A percentile compares a stretch with the other conserved stretches of the same genome.
Evolutionary conservation across 2,888 invertebrate species (phyloP).

Genomic region (Smittia aterrima): DNA sequence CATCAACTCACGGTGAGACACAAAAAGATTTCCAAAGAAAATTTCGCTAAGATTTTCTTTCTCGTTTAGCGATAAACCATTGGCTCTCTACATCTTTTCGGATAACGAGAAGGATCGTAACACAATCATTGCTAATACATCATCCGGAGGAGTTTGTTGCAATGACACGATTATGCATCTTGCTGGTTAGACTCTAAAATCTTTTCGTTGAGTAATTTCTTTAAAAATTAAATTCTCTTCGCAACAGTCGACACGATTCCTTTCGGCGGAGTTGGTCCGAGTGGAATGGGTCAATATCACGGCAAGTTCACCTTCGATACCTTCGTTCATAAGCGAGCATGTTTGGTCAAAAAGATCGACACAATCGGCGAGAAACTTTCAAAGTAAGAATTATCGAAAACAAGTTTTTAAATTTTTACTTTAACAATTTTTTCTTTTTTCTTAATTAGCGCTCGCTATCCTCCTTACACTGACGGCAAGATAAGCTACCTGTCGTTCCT

Average conservation of each 20-base stretch:
- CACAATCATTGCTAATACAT: slow-evolving; percentile 68
- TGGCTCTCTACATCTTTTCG: slow-evolving; percentile 85
- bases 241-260: slow-evolving; percentile 83
- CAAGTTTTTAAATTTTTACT: neutral
- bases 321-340: slow-evolving; percentile 88
- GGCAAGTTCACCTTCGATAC: slow-evolving; percentile 88
- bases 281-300: slow-evolving; percentile 93
- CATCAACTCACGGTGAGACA: slow-evolving; percentile 73
- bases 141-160: slow-evolving; percentile 74
- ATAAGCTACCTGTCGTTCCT: slow-evolving; percentile 62
- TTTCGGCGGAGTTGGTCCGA: slow-evolving; percentile 94
- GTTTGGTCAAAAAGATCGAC: slow-evolving; percentile 70
- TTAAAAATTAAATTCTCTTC: slow-evolving; percentile 1
- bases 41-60: slow-evolving; percentile 34
- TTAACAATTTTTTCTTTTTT: slow-evolving; percentile 39
- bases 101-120: slow-evolving; percentile 59
- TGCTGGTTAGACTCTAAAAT: slow-evolving; percentile 57
- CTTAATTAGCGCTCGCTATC: slow-evolving; percentile 70
- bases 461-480: slow-evolving; percentile 78
- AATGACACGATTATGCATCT: slow-evolving; percentile 88
- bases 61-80: slow-evolving; percentile 74
- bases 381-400: slow-evolving; percentile 57
- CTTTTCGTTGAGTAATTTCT: neutral
- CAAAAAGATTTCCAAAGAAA: too few species aligned
- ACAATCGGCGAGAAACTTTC: slow-evolving; percentile 67